Conservation (phyloP, 2,113 vertebrate genomes). For the Ophthalmotilapia sp. region DNA sequence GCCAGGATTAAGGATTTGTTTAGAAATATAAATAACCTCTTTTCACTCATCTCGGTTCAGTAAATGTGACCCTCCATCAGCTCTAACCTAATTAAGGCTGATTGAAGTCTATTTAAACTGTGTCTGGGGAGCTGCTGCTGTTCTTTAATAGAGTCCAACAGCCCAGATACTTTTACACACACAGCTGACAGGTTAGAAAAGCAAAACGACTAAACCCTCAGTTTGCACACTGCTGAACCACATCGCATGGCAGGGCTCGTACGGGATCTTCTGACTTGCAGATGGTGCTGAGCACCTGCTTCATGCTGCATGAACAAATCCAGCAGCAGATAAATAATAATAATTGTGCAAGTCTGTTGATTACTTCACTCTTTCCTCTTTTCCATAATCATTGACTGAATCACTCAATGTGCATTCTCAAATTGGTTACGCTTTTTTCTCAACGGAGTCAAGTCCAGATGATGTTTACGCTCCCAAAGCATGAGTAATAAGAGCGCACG, state of each 20-base stretch:
- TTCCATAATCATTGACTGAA: neutral
- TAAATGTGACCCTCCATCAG: slow-evolving; percentile 19
- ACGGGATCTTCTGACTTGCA: neutral
- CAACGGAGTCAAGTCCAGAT: neutral
- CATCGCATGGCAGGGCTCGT: neutral
- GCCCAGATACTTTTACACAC: neutral
- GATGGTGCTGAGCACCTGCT: neutral
- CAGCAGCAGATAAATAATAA: neutral
- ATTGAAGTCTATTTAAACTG: slow-evolving; percentile 59
- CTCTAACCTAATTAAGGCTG: slow-evolving; percentile 48
- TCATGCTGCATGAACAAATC: neutral
- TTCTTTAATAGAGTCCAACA: neutral
- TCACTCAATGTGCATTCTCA: neutral
- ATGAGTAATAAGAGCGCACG: neutral
- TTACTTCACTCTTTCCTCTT: neutral
- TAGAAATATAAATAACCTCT: neutral
- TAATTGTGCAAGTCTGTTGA: neutral
- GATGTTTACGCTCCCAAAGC: neutral
- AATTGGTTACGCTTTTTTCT: neutral
- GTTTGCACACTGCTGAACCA: neutral
- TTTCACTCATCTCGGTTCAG: neutral
- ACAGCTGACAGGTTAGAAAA: neutral
- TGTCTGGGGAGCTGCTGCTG: slow-evolving; percentile 30
- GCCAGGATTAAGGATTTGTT: neutral
- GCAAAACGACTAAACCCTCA: neutral